A percentile compares a stretch with the other conserved stretches of the same genome.
These are phyloP conservation scores for Nasonia longicornis DNA, from an alignment of 1,140 invertebrate genomes.

Conservation along the genomic window DNA sequence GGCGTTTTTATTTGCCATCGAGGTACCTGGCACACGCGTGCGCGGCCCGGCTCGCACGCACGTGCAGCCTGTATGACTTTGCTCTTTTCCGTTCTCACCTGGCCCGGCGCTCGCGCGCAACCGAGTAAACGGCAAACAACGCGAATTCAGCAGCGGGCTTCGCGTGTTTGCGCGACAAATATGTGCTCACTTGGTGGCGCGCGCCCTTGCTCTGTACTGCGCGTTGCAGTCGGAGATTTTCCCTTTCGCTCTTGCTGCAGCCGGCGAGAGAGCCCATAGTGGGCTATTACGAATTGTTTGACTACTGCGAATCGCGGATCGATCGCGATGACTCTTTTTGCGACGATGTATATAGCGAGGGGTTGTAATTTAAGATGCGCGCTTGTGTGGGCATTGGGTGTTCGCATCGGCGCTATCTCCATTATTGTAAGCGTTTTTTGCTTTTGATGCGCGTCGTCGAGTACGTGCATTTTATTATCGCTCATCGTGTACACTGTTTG, in stretches of 20 bases:
- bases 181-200: neutral
- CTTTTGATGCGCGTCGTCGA: too few species aligned
- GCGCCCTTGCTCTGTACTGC: too few species aligned
- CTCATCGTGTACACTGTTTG: too few species aligned
- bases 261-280: too few species aligned
- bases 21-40: neutral
- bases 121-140: conserved; percentile 22
- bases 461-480: too few species aligned
- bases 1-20: conserved; percentile 18
- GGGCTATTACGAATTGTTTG: neutral
- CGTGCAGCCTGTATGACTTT: neutral
- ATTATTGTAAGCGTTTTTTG: too few species aligned
- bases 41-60: neutral
- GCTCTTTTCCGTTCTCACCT: conserved; percentile 30
- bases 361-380: too few species aligned
- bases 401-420: too few species aligned
- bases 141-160: neutral
- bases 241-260: neutral
- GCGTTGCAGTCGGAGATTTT: neutral
- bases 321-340: too few species aligned
- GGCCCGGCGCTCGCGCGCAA: neutral
- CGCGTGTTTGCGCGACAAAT: conserved; percentile 18
- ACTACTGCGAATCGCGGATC: neutral
- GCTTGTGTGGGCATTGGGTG: too few species aligned
- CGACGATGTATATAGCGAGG: too few species aligned